Conservation (phyloP, 2,113 vertebrate genomes). For the human (Homo sapiens) region GRCh38 chr4:111698001-111698500, state of each 20-base stretch:
- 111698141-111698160: background rate
- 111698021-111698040: background rate
- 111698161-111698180: background rate
- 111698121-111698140: background rate
- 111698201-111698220: background rate
- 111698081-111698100: background rate
- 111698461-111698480: too few species aligned
- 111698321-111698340: background rate
- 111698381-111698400: fast-evolving
- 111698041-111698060: background rate
- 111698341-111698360: background rate
- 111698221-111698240: background rate
- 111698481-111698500: too few species aligned
- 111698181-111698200: background rate
- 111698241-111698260: background rate
- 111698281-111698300: background rate
- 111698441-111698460: fast-evolving
- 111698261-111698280: background rate
- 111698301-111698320: background rate
- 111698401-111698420: fast-evolving
- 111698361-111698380: background rate
- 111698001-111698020: background rate
- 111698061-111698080: constrained; percentile 1
- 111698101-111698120: background rate
- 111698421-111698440: too few species aligned